Evolutionary conservation across 2,797 vertebrate genomes (phyloP), one percentile per base, ranked within the genome.

Genomic region (Etheostoma perlongum): DNA sequence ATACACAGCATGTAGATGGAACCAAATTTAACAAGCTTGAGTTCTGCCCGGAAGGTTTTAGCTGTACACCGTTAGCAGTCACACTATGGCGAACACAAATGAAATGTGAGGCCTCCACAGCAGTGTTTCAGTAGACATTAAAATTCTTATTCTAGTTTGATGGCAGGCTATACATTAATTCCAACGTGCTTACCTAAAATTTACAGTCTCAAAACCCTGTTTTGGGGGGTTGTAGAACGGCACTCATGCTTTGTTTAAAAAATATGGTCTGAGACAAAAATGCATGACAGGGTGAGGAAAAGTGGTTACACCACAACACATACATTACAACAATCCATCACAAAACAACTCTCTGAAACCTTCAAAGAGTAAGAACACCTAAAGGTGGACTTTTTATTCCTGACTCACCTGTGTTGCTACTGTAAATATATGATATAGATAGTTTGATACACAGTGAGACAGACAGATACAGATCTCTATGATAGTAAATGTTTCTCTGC

Each of bases 401-500:
- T 11, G 23, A 66, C 60, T 84, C 12, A 54, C 66, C 36, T 23
- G 51, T 53, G 25, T 5, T 71, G 53, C 49, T 7, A 5, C n/a
- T 47, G 15, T 7, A 25, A 12, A 64, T 55, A 64, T 53, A n/a
- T 66, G 47, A 54, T 30, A 52, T 1, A n/a, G 33, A 70, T 33
- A 57, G 7, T 5, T 46, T 16, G 11, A 72, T 57, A 19, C 1
- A 27, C 27, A 67, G 55, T 5, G 1, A 72, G 57, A 67, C 33
- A 42, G 42, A 48, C 10, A 60, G 51, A 68, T 33, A 27, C 25
- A 33, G 53, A 68, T 80, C 27, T 70, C 67, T 79, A 48, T 72
- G 67, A 78, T 54, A 69, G 25, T 27, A 49, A 51, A 52, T 62
- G 72, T 87, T 71, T 60, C 21, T 27, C 59, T 67, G 78, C 63